Evolutionary conservation across 2,888 invertebrate species (phyloP).

Genomic region (Ferrisia virgata): DNA sequence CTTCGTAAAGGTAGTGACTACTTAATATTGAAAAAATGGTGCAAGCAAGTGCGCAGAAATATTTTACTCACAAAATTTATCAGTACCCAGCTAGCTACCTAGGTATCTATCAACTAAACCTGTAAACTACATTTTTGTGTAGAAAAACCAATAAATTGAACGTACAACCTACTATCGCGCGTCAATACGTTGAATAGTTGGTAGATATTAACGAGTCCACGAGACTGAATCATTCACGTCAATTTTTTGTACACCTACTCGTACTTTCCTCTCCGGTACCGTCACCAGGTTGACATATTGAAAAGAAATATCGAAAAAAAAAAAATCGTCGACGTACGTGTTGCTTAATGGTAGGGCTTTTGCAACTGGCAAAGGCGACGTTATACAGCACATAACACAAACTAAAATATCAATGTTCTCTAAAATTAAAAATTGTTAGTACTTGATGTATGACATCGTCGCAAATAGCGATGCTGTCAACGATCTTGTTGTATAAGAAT

Average conservation of each 20-base stretch:
- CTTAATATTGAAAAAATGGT: too few species aligned
- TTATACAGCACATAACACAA: background rate
- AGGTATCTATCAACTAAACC: too few species aligned
- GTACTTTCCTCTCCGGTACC: too few species aligned
- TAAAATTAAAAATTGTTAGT: background rate
- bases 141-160: background rate
- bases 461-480: conserved; percentile 3
- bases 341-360: background rate
- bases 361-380: background rate
- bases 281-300: background rate
- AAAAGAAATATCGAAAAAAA: background rate
- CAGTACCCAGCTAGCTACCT: too few species aligned
- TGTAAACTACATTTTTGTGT: too few species aligned
- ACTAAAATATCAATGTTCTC: conserved; percentile 17
- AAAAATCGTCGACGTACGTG: background rate
- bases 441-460: conserved; percentile 4
- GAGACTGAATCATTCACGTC: conserved; percentile 2
- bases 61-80: too few species aligned
- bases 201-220: background rate
- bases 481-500: background rate
- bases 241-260: background rate
- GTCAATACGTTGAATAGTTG: background rate
- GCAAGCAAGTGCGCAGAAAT: too few species aligned
- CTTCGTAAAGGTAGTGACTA: too few species aligned
- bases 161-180: background rate